A percentile compares a stretch with the other conserved stretches of the same genome.
These are phyloP conservation scores for Paracentrotus lividus DNA, from an alignment of 53 echinoderm and acorn worm species.

Conservation along the genomic window DNA sequence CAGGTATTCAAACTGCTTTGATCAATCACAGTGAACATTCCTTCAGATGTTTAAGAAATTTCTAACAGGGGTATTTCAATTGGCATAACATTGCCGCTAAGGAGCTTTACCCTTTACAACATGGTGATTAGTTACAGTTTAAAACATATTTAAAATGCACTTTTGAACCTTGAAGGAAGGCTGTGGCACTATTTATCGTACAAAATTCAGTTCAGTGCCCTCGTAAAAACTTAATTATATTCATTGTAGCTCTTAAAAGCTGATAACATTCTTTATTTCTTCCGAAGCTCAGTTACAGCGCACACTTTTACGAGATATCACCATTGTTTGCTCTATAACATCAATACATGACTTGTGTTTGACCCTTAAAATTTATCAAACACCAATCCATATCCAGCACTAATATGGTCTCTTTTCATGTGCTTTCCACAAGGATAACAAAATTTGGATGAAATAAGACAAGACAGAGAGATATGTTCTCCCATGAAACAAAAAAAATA, in stretches of 20 bases:
- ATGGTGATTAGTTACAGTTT: background rate
- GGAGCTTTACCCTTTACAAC: background rate
- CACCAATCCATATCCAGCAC: background rate
- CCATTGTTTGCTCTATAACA: background rate
- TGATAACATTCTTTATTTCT: background rate
- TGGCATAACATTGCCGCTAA: background rate
- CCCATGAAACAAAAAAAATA: conserved; percentile 1
- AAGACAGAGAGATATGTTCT: conserved; percentile 17
- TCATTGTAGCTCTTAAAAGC: too few relatives aligned
- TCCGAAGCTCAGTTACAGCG: background rate
- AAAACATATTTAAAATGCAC: background rate
- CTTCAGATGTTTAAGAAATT: too few relatives aligned
- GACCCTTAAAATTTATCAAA: too few relatives aligned
- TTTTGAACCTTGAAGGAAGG: background rate
- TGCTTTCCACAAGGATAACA: conserved; percentile 19
- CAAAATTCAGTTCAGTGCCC: background rate
- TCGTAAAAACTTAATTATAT: background rate
- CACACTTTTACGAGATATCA: background rate
- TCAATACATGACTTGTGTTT: too few relatives aligned
- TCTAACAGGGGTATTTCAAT: too few relatives aligned
- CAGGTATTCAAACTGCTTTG: too few relatives aligned
- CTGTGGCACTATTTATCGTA: background rate
- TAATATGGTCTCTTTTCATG: background rate
- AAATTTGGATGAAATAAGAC: conserved; percentile 2
- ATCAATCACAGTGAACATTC: too few relatives aligned